Evolutionary conservation across 1,140 invertebrate genomes (phyloP).

Genomic region (Leptinotarsa texana): DNA sequence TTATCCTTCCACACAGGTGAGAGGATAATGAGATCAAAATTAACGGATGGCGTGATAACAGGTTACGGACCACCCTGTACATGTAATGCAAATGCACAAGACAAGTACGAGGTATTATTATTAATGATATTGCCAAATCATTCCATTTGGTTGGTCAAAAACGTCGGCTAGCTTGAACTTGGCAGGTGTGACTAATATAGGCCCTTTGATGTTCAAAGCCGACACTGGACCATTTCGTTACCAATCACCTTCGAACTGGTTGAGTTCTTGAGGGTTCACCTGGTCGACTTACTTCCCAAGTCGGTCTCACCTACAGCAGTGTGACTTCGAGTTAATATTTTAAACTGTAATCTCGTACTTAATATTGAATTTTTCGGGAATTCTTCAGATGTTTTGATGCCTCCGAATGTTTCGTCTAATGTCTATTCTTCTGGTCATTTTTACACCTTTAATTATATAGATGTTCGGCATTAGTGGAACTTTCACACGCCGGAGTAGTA

Average conservation of each 20-base stretch:
- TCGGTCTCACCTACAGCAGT: conserved; percentile 52
- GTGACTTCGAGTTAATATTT: conserved; percentile 49
- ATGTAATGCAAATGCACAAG: conserved; percentile 38
- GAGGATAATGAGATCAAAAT: conserved; percentile 6
- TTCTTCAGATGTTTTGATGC: conserved; percentile 43
- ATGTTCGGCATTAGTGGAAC: conserved; percentile 5
- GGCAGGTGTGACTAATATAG: conserved; percentile 54
- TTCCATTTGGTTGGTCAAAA: conserved; percentile 47
- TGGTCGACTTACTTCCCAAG: conserved; percentile 33
- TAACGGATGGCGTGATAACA: conserved; percentile 10
- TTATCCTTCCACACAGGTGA: not conserved
- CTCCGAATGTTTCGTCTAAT: conserved; percentile 11
- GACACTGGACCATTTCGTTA: conserved; percentile 45
- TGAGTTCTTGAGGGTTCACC: conserved; percentile 3
- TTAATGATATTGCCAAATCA: conserved; percentile 55
- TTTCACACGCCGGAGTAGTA: conserved; percentile 21
- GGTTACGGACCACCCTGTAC: conserved; percentile 26
- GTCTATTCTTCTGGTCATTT: conserved; percentile 11
- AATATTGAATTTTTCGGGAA: conserved; percentile 50
- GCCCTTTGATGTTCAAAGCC: conserved; percentile 49
- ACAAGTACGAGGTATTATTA: conserved; percentile 45
- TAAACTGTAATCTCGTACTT: conserved; percentile 51
- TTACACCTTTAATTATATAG: conserved; percentile 21
- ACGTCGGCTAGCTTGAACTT: conserved; percentile 46
- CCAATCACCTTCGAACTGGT: conserved; percentile 6